Base-by-base conservation (phyloP, 2,797 vertebrate genomes). In the Cossypha niveicapilla region DNA sequence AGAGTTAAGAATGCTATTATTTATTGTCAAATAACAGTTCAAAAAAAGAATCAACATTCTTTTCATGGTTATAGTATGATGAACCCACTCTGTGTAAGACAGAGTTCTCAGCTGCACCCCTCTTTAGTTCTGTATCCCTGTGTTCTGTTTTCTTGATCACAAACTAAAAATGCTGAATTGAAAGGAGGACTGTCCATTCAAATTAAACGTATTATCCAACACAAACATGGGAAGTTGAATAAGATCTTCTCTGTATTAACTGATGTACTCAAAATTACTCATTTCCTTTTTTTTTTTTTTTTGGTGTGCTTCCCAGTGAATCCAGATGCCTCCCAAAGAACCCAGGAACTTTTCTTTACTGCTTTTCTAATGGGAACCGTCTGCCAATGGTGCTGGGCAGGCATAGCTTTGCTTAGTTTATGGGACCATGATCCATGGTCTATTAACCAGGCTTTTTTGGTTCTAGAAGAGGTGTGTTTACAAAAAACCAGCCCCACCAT, bases 381-480 rank as follows among this genome's bases (percentile, higher is more conserved):
- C 68, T 82, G 80, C 63, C 48, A 84, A 41, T 23, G 65, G 34
- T 13, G 27, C 77, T 88, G 74, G 57, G n/a, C 67, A 91, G 80
- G 50, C 53, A 70, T 30, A 67, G 54, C 83, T 92, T 86, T 81
- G 42, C 72, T 62, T 72, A 37, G 72, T 77, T 94, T 91, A 83
- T 85, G 76, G 70, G 47, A 51, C 42, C 39, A 62, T 87, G 78
- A 85, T 82, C 78, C 68, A 74, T 30, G 80, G 83, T 82, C 18
- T 0, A 87, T 90, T 90, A 93, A 76, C 27, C 0, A 18, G 45
- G 60, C 41, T 74, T 88, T 91, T 91, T 73, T 71, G 61, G 28
- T 91, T 92, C 61, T 91, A 51, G 66, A 87, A 71, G 92, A 68
- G 44, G 80, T 70, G 70, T 68, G 54, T 77, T 92, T 86, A 85